Evolutionary conservation across 2,113 vertebrate genomes (phyloP).

Genomic region (Mormyrus iriodes): DNA sequence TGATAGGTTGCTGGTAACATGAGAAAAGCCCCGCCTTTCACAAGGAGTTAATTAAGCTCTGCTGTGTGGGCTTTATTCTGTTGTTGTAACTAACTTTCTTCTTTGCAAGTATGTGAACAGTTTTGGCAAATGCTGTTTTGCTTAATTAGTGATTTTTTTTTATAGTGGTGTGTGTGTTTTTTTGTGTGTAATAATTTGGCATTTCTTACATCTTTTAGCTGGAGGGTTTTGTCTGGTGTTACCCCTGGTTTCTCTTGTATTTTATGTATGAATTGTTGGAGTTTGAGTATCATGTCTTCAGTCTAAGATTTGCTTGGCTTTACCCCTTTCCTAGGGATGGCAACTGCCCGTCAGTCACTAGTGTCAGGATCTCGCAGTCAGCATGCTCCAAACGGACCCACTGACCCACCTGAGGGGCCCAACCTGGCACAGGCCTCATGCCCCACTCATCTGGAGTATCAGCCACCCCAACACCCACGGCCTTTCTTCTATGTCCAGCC

Average conservation of each 20-base stretch:
- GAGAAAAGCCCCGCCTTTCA: conserved; percentile 12
- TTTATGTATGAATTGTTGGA: not conserved
- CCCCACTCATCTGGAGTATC: conserved; percentile 41
- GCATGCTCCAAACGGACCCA: conserved; percentile 22
- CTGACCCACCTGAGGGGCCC: conserved; percentile 27
- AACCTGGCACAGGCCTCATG: not conserved
- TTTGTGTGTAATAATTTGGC: not conserved
- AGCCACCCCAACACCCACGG: conserved; percentile 36
- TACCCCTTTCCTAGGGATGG: conserved; percentile 39
- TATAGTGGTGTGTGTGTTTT: not conserved
- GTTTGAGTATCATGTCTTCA: not conserved
- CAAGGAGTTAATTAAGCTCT: conserved; percentile 27
- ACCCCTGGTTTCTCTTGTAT: not conserved
- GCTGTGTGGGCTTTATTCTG: not conserved
- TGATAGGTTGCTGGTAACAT: not conserved
- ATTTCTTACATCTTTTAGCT: not conserved
- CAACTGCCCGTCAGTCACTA: conserved; percentile 34
- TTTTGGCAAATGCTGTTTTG: not conserved
- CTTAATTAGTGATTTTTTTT: not conserved
- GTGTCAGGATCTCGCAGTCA: conserved; percentile 34
- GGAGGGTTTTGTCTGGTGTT: not conserved
- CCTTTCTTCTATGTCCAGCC: conserved; percentile 63
- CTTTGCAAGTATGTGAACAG: conserved; percentile 26
- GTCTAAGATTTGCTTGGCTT: not conserved
- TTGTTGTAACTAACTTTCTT: conserved; percentile 20